Percentiles rank a stretch among this genome's conserved stretches.
Conservation (phyloP, 2,797 vertebrate genomes). For the Pseudochirops corinnae region DNA sequence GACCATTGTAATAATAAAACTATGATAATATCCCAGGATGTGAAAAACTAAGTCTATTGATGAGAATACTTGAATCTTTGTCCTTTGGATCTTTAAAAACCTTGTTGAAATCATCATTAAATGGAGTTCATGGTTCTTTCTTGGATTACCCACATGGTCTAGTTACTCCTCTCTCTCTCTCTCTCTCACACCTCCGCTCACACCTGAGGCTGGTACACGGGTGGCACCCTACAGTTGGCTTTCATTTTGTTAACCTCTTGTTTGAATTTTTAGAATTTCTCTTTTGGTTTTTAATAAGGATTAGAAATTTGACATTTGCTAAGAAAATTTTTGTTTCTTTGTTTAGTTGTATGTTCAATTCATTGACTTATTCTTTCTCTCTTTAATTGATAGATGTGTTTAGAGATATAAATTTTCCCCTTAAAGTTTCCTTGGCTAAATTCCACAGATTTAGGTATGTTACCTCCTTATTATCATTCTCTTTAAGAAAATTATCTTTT, state of each 20-base stretch:
- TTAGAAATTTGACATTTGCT: background rate
- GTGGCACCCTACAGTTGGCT: no score
- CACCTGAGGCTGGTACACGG: no score
- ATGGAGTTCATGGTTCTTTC: no score
- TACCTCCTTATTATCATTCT: background rate
- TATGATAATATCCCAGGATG: no score
- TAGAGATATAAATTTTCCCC: background rate
- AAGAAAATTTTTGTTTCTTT: background rate
- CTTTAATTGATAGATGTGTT: background rate
- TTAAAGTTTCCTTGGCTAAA: background rate
- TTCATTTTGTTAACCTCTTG: background rate
- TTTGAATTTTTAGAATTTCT: background rate
- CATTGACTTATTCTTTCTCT: background rate
- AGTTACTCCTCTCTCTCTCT: no score
- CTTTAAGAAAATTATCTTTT: background rate
- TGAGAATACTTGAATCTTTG: no score
- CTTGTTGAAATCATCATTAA: no score
- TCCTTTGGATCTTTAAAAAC: no score
- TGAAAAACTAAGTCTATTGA: no score
- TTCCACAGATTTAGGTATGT: background rate
- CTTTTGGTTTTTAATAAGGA: background rate
- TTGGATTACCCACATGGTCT: no score
- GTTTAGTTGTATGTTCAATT: background rate
- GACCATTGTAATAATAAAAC: no score
- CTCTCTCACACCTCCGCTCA: no score